phyloP scores from a whole-genome alignment of 2,113 vertebrate species.

The Etia nguti region DNA sequence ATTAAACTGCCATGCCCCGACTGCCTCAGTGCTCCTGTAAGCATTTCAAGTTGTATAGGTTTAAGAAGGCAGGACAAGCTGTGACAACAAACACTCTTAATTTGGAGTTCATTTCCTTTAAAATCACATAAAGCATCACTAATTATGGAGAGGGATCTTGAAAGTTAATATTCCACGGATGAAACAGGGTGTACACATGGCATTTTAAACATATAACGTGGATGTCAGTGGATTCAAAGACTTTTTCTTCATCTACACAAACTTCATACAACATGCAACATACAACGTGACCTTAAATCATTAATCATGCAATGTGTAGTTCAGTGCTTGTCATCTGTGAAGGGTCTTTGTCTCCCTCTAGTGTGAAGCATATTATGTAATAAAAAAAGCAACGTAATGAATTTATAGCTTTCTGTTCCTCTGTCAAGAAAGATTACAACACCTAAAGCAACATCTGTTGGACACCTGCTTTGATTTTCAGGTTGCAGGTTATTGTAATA shows the following conservation, averaged over 20 bases:
- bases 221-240: not conserved
- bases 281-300: not conserved
- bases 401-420: not conserved
- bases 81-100: not conserved
- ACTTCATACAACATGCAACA: not conserved
- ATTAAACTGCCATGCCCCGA: conserved; percentile 14
- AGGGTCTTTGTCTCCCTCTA: conserved; percentile 72
- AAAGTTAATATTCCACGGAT: not conserved
- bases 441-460: not conserved
- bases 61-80: not conserved
- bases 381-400: not conserved
- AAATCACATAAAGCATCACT: not conserved
- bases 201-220: not conserved
- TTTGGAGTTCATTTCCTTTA: not conserved
- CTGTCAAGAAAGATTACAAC: not conserved
- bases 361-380: conserved; percentile 49
- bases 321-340: not conserved
- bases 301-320: conserved; percentile 2
- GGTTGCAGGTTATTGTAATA: not conserved
- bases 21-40: not conserved
- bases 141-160: not conserved
- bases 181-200: not conserved
- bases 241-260: not conserved
- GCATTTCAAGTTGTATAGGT: conserved; percentile 15
- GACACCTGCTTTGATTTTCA: not conserved